Conservation (phyloP, 2,797 vertebrate genomes). For the Somateria mollissima region DNA sequence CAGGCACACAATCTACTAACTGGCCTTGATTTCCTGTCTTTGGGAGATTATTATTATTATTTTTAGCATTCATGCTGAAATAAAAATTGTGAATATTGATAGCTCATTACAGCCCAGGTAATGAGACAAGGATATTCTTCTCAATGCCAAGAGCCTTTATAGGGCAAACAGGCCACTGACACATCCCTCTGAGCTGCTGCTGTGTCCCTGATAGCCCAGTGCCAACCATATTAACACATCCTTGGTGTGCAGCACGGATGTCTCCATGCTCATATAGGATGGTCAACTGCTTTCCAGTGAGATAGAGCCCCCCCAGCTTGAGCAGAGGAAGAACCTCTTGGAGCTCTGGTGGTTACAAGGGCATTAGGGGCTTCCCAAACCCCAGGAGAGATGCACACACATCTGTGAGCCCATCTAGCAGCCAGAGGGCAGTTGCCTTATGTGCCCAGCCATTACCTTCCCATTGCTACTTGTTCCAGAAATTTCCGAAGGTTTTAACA, state of each 20-base stretch:
- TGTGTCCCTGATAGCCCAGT: background rate
- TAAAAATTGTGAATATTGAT: background rate
- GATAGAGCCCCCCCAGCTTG: too few species aligned
- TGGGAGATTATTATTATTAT: background rate
- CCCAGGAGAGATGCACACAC: background rate
- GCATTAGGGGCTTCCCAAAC: background rate
- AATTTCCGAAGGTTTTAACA: background rate
- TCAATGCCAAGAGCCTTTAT: background rate
- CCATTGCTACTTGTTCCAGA: background rate
- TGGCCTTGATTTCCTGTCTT: background rate
- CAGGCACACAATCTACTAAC: background rate
- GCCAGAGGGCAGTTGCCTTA: background rate
- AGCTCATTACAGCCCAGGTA: background rate
- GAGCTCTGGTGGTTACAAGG: background rate
- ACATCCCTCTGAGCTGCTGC: background rate
- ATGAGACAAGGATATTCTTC: background rate
- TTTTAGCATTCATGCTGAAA: background rate
- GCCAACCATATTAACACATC: background rate
- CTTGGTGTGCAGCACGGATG: background rate
- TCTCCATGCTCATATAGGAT: background rate
- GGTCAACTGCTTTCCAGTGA: background rate
- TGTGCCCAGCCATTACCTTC: background rate
- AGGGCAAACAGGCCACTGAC: background rate
- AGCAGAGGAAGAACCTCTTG: background rate
- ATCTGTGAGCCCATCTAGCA: fast-evolving